phyloP scores from a whole-genome alignment of 1,140 invertebrate species.

The Drosophila ironensis region DNA sequence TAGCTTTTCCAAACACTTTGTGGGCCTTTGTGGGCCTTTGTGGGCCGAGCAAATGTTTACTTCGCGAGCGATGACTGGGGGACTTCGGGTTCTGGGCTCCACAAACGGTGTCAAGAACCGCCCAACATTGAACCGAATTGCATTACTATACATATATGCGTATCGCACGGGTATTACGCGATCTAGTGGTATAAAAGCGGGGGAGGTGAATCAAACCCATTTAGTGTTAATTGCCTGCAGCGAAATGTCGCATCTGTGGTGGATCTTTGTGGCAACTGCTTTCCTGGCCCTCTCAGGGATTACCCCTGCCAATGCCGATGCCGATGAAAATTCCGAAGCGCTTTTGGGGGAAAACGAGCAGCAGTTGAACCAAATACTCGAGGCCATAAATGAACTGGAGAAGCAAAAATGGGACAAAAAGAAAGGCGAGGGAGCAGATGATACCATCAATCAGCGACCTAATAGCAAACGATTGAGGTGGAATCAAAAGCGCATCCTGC shows the following conservation, averaged over 20 bases:
- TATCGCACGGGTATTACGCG: no score
- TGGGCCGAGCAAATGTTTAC: conserved; percentile 9
- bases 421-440: neutral
- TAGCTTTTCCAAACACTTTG: no score
- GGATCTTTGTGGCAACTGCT: neutral
- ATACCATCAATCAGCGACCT: conserved; percentile 7
- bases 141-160: neutral
- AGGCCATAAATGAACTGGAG: conserved; percentile 48
- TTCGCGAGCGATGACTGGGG: neutral
- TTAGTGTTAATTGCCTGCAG: neutral
- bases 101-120: conserved; percentile 40
- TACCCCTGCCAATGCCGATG: no score
- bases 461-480: conserved; percentile 54
- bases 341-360: neutral
- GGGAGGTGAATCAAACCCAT: neutral
- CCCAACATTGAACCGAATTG: conserved; percentile 26
- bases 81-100: neutral
- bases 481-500: conserved; percentile 14
- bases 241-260: conserved; percentile 12
- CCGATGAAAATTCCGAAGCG: no score
- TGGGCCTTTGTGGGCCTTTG: no score
- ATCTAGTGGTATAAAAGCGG: conserved; percentile 19
- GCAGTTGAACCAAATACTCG: conserved; percentile 15
- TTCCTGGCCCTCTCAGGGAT: no score
- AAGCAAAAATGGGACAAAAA: neutral